These are phyloP conservation scores for Tragulus kanchil DNA, from an alignment of 2,113 vertebrate species.

Conservation along the genomic window DNA sequence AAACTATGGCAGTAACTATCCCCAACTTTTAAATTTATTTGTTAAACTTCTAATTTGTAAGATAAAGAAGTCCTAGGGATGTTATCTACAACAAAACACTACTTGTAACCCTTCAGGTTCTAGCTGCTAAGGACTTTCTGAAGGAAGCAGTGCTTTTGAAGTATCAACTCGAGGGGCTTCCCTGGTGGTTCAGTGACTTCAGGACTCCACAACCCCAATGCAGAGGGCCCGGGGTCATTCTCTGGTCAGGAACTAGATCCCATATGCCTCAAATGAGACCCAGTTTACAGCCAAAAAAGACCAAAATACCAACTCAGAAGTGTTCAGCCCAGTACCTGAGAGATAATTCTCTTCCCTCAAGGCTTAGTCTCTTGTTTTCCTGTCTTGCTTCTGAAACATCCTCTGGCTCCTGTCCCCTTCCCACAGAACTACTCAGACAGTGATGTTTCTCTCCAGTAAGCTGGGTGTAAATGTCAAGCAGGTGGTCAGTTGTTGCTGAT, in stretches of 20 bases:
- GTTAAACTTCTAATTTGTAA: slow-evolving; percentile 7
- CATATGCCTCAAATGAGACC: too few relatives aligned
- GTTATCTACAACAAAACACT: background rate
- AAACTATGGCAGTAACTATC: background rate
- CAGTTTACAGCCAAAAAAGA: too few relatives aligned
- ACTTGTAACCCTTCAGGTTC: background rate
- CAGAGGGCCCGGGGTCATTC: too few relatives aligned
- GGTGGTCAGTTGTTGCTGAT: slow-evolving; percentile 89
- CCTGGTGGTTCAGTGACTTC: too few relatives aligned
- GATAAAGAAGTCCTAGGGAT: background rate
- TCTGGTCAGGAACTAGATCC: too few relatives aligned
- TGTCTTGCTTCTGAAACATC: slow-evolving; percentile 74
- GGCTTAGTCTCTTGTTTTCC: slow-evolving; percentile 85
- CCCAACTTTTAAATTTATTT: background rate
- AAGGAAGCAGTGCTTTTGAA: background rate
- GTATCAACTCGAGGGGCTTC: too few relatives aligned
- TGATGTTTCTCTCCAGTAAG: slow-evolving; percentile 93
- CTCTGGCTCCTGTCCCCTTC: background rate
- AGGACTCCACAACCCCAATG: too few relatives aligned
- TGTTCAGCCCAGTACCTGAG: slow-evolving; percentile 89
- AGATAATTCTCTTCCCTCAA: slow-evolving; percentile 95
- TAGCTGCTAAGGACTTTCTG: background rate
- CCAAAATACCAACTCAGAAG: background rate
- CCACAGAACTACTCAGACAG: slow-evolving; percentile 51
- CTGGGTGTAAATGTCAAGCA: slow-evolving; percentile 95